Evolutionary conservation across 2,888 invertebrate genomes (phyloP).

Genomic region (Pristionchus mayeri): DNA sequence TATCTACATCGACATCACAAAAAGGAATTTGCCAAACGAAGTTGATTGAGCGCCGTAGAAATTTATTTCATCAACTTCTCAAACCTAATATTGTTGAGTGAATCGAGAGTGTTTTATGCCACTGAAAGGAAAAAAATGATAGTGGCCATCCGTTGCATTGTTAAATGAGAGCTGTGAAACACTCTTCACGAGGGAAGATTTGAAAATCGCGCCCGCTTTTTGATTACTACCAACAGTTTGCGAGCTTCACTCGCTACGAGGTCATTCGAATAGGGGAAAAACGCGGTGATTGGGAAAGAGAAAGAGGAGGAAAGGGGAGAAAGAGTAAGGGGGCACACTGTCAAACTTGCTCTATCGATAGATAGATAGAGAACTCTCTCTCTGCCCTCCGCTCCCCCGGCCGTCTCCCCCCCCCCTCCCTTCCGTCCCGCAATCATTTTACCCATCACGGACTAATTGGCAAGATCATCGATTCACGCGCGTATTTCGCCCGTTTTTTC

Average conservation of each 20-base stretch:
- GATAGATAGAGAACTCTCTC: background rate
- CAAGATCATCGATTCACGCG: slow-evolving; percentile 33
- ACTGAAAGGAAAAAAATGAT: too few species aligned
- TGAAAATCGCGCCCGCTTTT: too few species aligned
- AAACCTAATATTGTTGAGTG: too few species aligned
- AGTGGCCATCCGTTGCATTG: too few species aligned
- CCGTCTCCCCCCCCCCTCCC: background rate
- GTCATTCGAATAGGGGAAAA: background rate
- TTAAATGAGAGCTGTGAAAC: too few species aligned
- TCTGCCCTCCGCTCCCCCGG: too few species aligned
- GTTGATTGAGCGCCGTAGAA: too few species aligned
- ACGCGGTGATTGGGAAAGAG: background rate
- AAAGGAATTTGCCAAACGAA: too few species aligned
- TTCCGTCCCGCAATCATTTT: slow-evolving; percentile 23
- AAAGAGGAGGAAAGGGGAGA: background rate
- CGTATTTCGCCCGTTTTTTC: background rate
- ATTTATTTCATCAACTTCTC: too few species aligned
- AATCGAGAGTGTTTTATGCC: too few species aligned
- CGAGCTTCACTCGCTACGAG: background rate
- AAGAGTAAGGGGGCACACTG: slow-evolving; percentile 1
- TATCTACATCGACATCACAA: too few species aligned
- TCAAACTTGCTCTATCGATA: slow-evolving; percentile 42
- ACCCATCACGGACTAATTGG: slow-evolving; percentile 35
- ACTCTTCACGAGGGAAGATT: too few species aligned
- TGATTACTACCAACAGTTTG: background rate